Evolutionary conservation across 2,113 vertebrate species (phyloP), one percentile per base, ranked within the genome.

Genomic region (Lepus americanus): DNA sequence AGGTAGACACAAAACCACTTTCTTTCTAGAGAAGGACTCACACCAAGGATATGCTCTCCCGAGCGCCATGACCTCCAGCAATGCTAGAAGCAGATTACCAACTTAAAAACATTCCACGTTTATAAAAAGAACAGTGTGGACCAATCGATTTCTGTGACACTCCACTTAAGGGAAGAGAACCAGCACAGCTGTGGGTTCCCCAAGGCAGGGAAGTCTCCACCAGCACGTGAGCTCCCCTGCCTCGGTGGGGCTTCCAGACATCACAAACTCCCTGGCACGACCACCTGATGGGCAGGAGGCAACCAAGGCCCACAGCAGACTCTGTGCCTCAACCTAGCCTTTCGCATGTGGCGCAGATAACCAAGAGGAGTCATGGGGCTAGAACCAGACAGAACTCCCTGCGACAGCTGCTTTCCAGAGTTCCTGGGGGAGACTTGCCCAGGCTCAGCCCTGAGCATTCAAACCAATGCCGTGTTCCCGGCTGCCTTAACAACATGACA

Each of bases 71-170:
- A 63, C 59, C 70, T 51, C n/a, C 90, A 78, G 82, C 51, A 92
- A 74, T 67, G 55, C 70, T 87, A 87, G 78, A 92, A 86, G 33
- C 9, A 95, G 81, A 92, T 61, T 39, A 95, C 39, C 63, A 61
- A 90, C 70, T 72, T 61, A 77, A 92, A 94, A 69, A 63, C 55
- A 59, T 73, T 78, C 83, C 80, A 70, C 6, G 14, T 19, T 89
- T 85, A 84, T 27, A 63, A 10, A 80, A 94, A 95, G 66, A 4
- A n/a, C 12, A 27, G 63, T 61, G 23, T 77, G 17, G 49, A 86
- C 33, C 16, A 72, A 66, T 82, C 23, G 36, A 13, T 90, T 70
- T 70, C 76, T 82, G 8, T 78, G 31, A 82, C 0, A 33, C 20
- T 89, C 49, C 78, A 74, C 31, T 87, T 13, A 36, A 77, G 1